Percentiles rank a stretch among this genome's conserved stretches.
These are phyloP conservation scores for Lapara coniferarum DNA, from an alignment of 2,888 invertebrate genomes.

Conservation along the genomic window DNA sequence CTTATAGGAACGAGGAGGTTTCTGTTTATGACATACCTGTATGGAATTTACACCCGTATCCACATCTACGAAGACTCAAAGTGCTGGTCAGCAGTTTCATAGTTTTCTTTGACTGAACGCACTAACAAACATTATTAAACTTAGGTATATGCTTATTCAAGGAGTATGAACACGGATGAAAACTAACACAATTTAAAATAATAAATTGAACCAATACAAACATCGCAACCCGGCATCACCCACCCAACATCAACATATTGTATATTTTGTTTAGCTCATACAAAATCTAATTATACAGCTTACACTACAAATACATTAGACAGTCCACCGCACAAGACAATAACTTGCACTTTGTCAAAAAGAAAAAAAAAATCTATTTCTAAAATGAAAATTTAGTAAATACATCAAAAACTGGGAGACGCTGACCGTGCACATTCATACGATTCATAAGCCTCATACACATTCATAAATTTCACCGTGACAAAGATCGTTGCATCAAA, in stretches of 20 bases:
- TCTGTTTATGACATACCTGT: too few species aligned
- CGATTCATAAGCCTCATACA: conserved; percentile 27
- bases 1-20: too few species aligned
- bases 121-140: too few species aligned
- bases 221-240: conserved; percentile 36
- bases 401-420: conserved; percentile 63
- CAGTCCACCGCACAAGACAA: conserved; percentile 33
- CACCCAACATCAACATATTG: conserved; percentile 60
- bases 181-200: not conserved
- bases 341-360: conserved; percentile 30
- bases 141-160: too few species aligned
- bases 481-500: conserved; percentile 17
- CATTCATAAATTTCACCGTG: conserved; percentile 30
- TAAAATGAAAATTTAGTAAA: conserved; percentile 57
- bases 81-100: too few species aligned
- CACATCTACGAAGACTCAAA: too few species aligned
- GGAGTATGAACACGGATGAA: too few species aligned
- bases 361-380: conserved; percentile 40
- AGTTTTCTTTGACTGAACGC: too few species aligned
- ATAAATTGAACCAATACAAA: conserved; percentile 17
- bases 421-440: conserved; percentile 50
- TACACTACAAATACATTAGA: conserved; percentile 58
- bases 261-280: conserved; percentile 78
- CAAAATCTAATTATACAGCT: conserved; percentile 76
- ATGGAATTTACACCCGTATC: too few species aligned